Conservation (phyloP, 2,888 invertebrate species). For the Meloe dianella region DNA sequence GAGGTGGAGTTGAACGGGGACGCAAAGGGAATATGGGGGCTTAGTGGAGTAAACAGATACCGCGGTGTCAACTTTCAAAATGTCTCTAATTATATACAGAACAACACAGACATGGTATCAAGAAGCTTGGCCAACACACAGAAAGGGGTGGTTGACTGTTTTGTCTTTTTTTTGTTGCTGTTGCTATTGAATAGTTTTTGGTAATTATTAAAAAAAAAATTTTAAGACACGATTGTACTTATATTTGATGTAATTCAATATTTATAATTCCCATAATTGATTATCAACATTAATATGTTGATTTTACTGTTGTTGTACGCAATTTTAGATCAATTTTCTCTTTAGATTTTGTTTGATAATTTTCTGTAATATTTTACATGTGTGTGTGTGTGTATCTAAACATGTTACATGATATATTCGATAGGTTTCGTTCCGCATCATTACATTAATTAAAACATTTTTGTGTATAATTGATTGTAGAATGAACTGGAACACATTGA, state of each 20-base stretch:
- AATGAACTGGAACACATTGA: conserved; percentile 18
- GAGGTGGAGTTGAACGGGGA: conserved; percentile 30
- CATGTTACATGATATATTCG: conserved; percentile 22
- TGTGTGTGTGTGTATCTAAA: conserved; percentile 2
- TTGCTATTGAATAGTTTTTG: no score
- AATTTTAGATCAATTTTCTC: conserved; percentile 1
- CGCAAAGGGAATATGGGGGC: conserved; percentile 30
- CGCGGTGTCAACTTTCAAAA: conserved; percentile 52
- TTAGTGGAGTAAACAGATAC: conserved; percentile 48
- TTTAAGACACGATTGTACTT: no score
- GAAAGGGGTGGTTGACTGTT: neutral
- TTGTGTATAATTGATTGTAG: conserved; percentile 15
- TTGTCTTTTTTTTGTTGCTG: no score
- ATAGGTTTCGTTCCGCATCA: conserved; percentile 29
- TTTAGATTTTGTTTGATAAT: neutral
- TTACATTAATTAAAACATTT: conserved; percentile 31
- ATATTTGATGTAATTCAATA: conserved; percentile 18
- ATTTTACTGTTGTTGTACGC: neutral
- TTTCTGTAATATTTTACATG: conserved; percentile 1
- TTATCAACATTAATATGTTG: conserved; percentile 24
- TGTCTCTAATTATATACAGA: conserved; percentile 49
- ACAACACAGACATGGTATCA: conserved; percentile 46
- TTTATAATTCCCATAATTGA: conserved; percentile 24
- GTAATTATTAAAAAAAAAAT: no score
- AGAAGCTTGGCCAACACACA: neutral